These are phyloP conservation scores for Nephotettix cincticeps DNA, from an alignment of 1,140 invertebrate species.

Conservation along the genomic window DNA sequence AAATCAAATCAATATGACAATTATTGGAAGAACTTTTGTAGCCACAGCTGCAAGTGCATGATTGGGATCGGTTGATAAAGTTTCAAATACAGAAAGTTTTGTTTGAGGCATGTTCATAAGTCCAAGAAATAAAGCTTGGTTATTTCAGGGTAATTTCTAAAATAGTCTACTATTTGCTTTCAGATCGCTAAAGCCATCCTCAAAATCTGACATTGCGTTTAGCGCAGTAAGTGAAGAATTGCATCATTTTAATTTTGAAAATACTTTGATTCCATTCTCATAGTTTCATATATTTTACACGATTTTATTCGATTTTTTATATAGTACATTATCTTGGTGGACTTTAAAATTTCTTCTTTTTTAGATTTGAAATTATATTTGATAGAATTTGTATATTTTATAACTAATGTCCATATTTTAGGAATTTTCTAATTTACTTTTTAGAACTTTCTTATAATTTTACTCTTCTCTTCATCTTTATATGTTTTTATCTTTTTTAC, in stretches of 20 bases:
- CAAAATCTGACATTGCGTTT: conserved; percentile 18
- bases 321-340: conserved; percentile 17
- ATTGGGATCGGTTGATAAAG: no score
- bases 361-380: conserved; percentile 17
- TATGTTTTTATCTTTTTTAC: conserved; percentile 10
- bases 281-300: conserved; percentile 22
- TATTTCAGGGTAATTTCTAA: not conserved
- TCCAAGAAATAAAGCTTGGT: not conserved
- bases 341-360: conserved; percentile 6
- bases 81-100: no score
- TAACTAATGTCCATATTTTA: not conserved
- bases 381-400: conserved; percentile 17
- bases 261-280: conserved; percentile 1
- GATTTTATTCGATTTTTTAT: conserved; percentile 14
- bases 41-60: no score
- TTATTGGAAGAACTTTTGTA: no score
- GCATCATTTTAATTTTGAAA: conserved; percentile 14
- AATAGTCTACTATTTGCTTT: conserved; percentile 20
- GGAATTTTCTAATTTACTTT: conserved; percentile 8
- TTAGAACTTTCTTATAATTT: conserved; percentile 15
- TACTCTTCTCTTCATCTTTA: conserved; percentile 19
- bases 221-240: conserved; percentile 20
- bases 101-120: not conserved
- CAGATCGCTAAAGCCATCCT: conserved; percentile 6
- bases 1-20: no score